Percentiles rank a stretch among this genome's conserved stretches.
phyloP scores from a whole-genome alignment of 2,888 invertebrate genomes.

The Tinea semifulvella region DNA sequence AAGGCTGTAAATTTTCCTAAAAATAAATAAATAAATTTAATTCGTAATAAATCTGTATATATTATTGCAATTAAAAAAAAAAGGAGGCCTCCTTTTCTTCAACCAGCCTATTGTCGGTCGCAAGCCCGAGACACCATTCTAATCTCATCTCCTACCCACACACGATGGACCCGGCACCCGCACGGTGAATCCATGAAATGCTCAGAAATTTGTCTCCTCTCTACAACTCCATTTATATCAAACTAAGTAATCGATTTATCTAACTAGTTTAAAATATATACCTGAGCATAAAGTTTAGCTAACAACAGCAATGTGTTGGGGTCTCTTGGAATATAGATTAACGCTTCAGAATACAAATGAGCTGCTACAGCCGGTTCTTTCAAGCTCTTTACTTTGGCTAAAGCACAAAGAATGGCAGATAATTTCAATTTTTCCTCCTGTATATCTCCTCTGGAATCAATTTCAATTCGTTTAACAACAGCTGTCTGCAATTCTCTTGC shows the following conservation, averaged over 20 bases:
- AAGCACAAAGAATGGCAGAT: slow-evolving; percentile 40
- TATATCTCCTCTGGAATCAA: slow-evolving; percentile 64
- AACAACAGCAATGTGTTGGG: slow-evolving; percentile 75
- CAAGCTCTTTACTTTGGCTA: slow-evolving; percentile 45
- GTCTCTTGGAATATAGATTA: slow-evolving; percentile 81
- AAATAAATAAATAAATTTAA: neutral
- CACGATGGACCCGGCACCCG: no score
- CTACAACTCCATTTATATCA: neutral
- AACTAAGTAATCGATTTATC: neutral
- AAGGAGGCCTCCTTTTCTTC: no score
- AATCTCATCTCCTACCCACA: no score
- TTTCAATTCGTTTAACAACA: slow-evolving; percentile 75
- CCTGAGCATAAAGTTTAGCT: slow-evolving; percentile 84
- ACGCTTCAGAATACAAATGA: slow-evolving; percentile 85
- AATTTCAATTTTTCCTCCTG: slow-evolving; percentile 47
- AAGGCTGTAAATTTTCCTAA: no score
- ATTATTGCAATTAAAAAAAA: no score
- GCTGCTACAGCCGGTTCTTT: slow-evolving; percentile 72
- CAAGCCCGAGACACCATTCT: no score
- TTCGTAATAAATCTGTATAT: neutral
- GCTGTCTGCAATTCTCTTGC: slow-evolving; percentile 79
- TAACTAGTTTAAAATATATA: slow-evolving; percentile 27
- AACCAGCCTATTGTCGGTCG: no score
- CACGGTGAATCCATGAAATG: no score
- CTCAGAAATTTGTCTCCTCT: no score